phyloP scores from a whole-genome alignment of 2,113 vertebrate species.

The Limanda limanda region DNA sequence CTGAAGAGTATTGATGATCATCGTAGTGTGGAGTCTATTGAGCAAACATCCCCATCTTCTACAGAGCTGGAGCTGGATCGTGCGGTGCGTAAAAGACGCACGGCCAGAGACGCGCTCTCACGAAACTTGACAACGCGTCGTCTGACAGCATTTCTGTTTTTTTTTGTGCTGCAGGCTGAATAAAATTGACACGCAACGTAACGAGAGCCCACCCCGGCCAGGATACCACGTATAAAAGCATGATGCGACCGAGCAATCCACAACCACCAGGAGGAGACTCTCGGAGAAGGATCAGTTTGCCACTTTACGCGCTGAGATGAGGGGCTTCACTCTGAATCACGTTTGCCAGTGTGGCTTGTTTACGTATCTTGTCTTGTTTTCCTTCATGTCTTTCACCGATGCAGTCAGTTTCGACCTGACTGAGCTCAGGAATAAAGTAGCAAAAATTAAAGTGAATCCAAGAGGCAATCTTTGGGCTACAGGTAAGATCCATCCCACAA shows the following conservation, averaged over 20 bases:
- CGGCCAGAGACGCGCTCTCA: slow-evolving; percentile 1
- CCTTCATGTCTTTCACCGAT: slow-evolving; percentile 77
- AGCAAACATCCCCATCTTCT: too few relatives aligned
- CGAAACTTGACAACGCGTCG: slow-evolving; percentile 9
- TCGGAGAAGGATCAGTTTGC: slow-evolving; percentile 49
- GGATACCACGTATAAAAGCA: slow-evolving; percentile 66
- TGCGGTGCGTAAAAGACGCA: slow-evolving; percentile 53
- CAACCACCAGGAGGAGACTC: slow-evolving; percentile 35
- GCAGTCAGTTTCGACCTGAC: slow-evolving; percentile 86
- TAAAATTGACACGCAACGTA: slow-evolving; percentile 24
- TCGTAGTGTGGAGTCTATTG: too few relatives aligned
- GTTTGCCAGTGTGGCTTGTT: slow-evolving; percentile 79
- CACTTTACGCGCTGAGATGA: slow-evolving; percentile 64
- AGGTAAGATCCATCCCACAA: slow-evolving; percentile 79
- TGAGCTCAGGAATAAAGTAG: slow-evolving; percentile 85
- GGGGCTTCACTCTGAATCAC: slow-evolving; percentile 54
- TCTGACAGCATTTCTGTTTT: slow-evolving; percentile 5
- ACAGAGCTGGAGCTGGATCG: neutral
- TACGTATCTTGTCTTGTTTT: slow-evolving; percentile 82
- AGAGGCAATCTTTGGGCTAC: slow-evolving; percentile 95
- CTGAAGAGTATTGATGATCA: too few relatives aligned
- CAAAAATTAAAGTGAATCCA: slow-evolving; percentile 90
- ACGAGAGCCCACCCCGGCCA: slow-evolving; percentile 57
- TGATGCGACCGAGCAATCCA: slow-evolving; percentile 22
- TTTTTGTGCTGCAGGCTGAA: slow-evolving; percentile 9